Base-by-base conservation (phyloP, 2,113 vertebrate species). In the Amblyornis subalaris region DNA sequence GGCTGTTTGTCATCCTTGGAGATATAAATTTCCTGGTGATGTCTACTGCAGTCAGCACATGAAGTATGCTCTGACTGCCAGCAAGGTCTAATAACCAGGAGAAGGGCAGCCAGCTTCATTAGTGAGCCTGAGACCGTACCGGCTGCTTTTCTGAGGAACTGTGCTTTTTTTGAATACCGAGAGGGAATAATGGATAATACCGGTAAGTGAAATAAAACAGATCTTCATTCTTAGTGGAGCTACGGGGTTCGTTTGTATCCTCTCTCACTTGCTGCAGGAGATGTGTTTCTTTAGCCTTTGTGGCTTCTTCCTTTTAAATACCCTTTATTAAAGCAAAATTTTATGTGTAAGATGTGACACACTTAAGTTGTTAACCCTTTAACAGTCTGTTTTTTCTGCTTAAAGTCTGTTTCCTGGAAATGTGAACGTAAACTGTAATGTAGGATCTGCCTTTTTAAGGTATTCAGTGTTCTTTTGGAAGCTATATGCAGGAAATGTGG, bases 1-100 rank as follows among this genome's bases (percentile, higher is more conserved):
- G 98, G 98, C 97, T 98, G 97, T 98, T 98, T 98, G 98, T 98
- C 98, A 98, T 98, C 98, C 98, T 98, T 97, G 96, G 98, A 98
- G 98, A 98, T 97, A 98, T 98, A 98, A 97, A 98, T 98, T 98
- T 98, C 98, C 97, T 97, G 97, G 96, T 97, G 96, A 97, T 98
- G 97, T 97, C 98, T 98, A 96, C 97, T 97, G 97, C 98, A 98
- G 97, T 97, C 97, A 96, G 97, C 94, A 93, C 96, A 97, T 97
- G 97, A 96, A 98, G 96, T 95, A 91, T 96, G 94, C 96, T 97
- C 89, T 82, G 94, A 95, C 97, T 97, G 97, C 97, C 97, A 97
- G 97, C 96, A 96, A 97, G 97, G 96, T 96, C 96, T 98, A 97
- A 97, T 97, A 96, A 96, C 89, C 96, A 90, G 96, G 92, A 97